A percentile compares a stretch with the other conserved stretches of the same genome.
Evolutionary conservation across 1,140 invertebrate species (phyloP).

Genomic region (Conus ventricosus): DNA sequence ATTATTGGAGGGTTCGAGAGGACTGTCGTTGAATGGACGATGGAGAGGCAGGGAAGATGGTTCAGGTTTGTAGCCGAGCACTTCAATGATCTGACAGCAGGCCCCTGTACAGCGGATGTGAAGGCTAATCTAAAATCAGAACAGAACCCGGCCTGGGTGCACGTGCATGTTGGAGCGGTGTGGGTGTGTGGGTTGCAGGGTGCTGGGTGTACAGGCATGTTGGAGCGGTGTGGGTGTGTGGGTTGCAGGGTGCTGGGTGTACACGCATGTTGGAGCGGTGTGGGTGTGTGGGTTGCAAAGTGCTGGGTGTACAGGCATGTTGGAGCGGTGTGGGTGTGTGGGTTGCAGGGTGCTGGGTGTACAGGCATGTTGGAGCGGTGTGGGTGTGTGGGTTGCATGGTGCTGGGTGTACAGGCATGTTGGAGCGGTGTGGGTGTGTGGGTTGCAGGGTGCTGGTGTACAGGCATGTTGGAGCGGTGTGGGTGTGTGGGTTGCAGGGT

Average conservation of each 20-base stretch:
- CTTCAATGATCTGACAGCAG: too few species aligned
- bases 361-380: background rate
- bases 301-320: slow-evolving; percentile 7
- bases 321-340: background rate
- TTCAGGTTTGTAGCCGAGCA: too few species aligned
- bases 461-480: background rate
- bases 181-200: background rate
- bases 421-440: background rate
- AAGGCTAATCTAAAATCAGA: too few species aligned
- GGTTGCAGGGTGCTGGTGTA: slow-evolving; percentile 20
- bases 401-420: slow-evolving; percentile 7
- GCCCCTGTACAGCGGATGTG: too few species aligned
- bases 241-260: slow-evolving; percentile 19
- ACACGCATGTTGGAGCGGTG: background rate
- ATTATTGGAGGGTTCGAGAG: too few species aligned
- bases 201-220: slow-evolving; percentile 7
- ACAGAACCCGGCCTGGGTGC: background rate
- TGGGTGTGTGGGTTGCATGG: background rate
- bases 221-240: background rate
- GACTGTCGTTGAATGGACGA: too few species aligned
- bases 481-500: slow-evolving; percentile 2
- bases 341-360: slow-evolving; percentile 19
- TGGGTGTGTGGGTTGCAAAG: background rate
- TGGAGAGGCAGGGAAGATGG: too few species aligned
- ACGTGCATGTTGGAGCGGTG: background rate